Evolutionary conservation across 2,797 vertebrate species (phyloP), one percentile per base, ranked within the genome.

Genomic region (Sebastes nivosus): DNA sequence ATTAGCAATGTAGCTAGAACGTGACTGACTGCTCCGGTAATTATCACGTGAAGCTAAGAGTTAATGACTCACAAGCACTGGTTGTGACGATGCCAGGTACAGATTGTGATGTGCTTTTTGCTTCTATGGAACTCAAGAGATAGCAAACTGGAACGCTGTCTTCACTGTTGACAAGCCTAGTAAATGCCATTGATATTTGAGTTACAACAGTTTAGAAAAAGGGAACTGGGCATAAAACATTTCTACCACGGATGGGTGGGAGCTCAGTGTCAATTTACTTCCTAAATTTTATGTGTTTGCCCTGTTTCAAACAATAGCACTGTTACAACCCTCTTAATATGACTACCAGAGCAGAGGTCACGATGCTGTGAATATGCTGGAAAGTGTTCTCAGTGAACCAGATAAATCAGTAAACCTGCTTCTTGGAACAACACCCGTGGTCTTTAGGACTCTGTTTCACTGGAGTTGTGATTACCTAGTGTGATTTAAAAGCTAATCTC

Each of bases 191-290:
- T 30, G 29, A 13, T 18, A 67, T 61, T 66, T 88, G 81, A 92
- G 90, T 89, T 89, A 87, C 59, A 54, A 46, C 46, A 6, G 29
- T 65, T 59, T n/a, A 4, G 18, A 42, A 84, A 66, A 89, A 68
- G 75, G 77, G 92, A 93, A 94, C 68, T 75, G 36, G 50, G 20
- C 30, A 38, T 89, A 77, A 88, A 88, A 78, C 55, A 68, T 59
- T 72, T 72, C 7, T 29, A 18, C 76, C 42, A 4, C 52, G 20
- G 83, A 74, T 72, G 52, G 55, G 54, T 65, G 42, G 6, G 22
- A 29, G 29, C 25, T 69, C 16, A 65, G 24, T 29, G 27, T 34
- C 10, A 22, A 1, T 78, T 77, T 66, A 88, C 77, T 91, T 90
- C 82, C 86, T 63, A 20, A 50, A 80, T 65, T 67, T 42, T 68